These are phyloP conservation scores for Aurelia coerulea DNA, from an alignment of 30 jellyfish, hydroid and myxozoan species.

Conservation along the genomic window DNA sequence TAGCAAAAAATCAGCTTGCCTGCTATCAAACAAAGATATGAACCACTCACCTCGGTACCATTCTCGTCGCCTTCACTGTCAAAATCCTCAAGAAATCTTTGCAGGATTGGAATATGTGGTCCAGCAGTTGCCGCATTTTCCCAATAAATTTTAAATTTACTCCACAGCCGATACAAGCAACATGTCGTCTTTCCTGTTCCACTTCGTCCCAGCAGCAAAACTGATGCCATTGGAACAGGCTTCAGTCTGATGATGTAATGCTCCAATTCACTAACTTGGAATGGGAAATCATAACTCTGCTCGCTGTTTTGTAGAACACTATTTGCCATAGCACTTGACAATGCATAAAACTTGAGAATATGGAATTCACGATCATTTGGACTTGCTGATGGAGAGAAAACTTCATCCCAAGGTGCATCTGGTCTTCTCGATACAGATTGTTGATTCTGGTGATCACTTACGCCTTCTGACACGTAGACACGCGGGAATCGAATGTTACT, in stretches of 20 bases:
- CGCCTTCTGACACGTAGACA: conserved; percentile 4
- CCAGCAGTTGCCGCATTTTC: conserved; percentile 74
- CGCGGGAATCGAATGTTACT: conserved; percentile 26
- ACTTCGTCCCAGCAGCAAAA: conserved; percentile 89
- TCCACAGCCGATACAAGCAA: conserved; percentile 90
- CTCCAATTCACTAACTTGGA: conserved; percentile 84
- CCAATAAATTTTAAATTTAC: conserved; percentile 79
- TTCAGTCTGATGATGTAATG: conserved; percentile 59
- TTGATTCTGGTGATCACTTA: neutral
- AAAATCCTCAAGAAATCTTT: conserved; percentile 4
- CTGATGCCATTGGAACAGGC: conserved; percentile 55
- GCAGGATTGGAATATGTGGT: conserved; percentile 66
- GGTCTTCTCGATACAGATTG: neutral
- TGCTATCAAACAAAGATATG: neutral
- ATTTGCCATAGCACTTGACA: conserved; percentile 71
- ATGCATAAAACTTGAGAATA: conserved; percentile 74
- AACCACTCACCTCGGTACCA: neutral
- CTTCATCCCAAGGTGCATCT: neutral
- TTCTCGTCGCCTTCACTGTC: conserved; percentile 17
- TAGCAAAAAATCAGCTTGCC: too few species aligned
- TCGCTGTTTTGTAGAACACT: conserved; percentile 39
- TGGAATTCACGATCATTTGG: conserved; percentile 78
- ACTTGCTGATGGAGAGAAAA: conserved; percentile 83
- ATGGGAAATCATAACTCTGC: conserved; percentile 73
- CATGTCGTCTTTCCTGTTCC: conserved; percentile 99